Conservation (phyloP, 2,888 invertebrate species). For the Alsophila aescularia region DNA sequence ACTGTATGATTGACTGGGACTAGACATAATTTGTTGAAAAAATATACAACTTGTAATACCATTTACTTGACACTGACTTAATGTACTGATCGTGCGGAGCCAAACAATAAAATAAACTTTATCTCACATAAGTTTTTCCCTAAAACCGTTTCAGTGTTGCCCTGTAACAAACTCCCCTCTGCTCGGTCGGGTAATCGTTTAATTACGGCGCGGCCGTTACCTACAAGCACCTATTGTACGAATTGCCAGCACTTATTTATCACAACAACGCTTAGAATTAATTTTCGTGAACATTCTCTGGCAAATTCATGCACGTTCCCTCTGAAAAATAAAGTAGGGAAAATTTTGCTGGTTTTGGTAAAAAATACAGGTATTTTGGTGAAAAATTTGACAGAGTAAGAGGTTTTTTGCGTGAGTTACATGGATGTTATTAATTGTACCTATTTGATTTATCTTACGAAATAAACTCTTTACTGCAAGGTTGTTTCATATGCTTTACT, state of each 20-base stretch:
- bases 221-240: constrained; percentile 27
- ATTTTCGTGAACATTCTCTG: constrained; percentile 22
- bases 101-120: no score
- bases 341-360: not conserved
- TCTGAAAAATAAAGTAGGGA: constrained; percentile 13
- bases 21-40: no score
- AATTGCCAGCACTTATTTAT: constrained; percentile 27
- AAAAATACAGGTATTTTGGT: constrained; percentile 2
- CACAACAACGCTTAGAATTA: constrained; percentile 23
- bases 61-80: no score
- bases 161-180: constrained; percentile 11
- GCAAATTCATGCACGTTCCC: not conserved
- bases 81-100: no score
- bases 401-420: not conserved
- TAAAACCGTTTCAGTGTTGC: constrained; percentile 12
- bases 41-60: no score
- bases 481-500: no score
- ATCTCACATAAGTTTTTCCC: not conserved
- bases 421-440: no score
- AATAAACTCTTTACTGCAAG: no score
- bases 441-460: no score
- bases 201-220: constrained; percentile 27
- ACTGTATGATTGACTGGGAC: no score
- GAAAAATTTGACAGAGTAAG: not conserved
- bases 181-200: constrained; percentile 27